Conservation (phyloP, 2,888 invertebrate species). For the Acronicta aceris region DNA sequence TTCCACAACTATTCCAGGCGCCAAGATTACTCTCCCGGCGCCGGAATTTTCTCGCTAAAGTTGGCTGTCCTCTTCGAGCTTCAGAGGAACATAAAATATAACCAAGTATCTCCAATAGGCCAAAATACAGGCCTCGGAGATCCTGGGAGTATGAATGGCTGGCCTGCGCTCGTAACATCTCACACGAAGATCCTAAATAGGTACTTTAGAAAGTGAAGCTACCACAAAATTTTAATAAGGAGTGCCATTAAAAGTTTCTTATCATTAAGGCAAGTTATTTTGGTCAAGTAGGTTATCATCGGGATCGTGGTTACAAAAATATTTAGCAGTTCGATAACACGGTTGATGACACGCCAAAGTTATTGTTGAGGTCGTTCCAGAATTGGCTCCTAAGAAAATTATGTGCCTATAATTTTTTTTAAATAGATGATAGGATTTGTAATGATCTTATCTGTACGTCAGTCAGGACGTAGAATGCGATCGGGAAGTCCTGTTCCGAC, state of each 20-base stretch:
- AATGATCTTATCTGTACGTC: constrained; percentile 5
- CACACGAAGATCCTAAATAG: not conserved
- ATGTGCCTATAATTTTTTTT: not conserved
- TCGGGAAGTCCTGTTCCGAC: constrained; percentile 38
- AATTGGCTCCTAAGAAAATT: not conserved
- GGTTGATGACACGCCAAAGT: not conserved
- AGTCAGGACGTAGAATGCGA: constrained; percentile 13
- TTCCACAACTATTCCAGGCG: too few relatives aligned
- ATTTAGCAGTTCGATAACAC: constrained; percentile 11
- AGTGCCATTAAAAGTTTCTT: constrained; percentile 22
- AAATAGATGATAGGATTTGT: constrained; percentile 9
- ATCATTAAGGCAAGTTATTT: constrained; percentile 30
- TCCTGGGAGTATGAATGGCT: too few relatives aligned
- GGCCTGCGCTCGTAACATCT: too few relatives aligned
- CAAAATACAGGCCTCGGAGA: not conserved
- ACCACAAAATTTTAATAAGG: constrained; percentile 40
- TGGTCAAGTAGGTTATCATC: constrained; percentile 31
- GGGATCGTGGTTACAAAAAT: constrained; percentile 25
- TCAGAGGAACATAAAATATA: too few relatives aligned
- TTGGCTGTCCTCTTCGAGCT: too few relatives aligned
- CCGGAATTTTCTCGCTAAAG: too few relatives aligned
- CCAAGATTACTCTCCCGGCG: too few relatives aligned
- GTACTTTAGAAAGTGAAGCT: constrained; percentile 1
- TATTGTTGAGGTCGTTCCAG: too few relatives aligned
- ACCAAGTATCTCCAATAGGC: too few relatives aligned